Percentiles rank a stretch among this genome's conserved stretches.
These are phyloP conservation scores for Gortyna flavago DNA, from an alignment of 2,888 invertebrate genomes.

Conservation along the genomic window DNA sequence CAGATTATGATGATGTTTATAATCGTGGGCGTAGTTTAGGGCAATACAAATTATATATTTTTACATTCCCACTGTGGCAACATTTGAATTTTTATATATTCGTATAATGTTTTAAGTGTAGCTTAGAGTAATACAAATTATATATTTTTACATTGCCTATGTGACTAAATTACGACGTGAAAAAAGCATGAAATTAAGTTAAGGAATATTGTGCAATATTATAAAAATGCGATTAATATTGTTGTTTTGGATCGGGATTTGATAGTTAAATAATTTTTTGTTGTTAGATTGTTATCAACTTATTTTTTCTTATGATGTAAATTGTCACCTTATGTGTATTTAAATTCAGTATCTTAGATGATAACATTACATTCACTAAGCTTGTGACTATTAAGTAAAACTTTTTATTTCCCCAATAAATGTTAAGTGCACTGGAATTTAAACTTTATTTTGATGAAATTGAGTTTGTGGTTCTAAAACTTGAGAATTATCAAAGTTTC, in stretches of 20 bases:
- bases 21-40: neutral
- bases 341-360: neutral
- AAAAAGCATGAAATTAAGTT: neutral
- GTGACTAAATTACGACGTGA: neutral
- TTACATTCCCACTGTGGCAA: neutral
- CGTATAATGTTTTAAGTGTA: neutral
- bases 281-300: neutral
- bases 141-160: conserved; percentile 9
- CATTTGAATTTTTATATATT: neutral
- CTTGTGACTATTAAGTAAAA: neutral
- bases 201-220: conserved; percentile 11
- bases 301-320: neutral
- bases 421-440: neutral
- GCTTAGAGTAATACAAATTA: neutral
- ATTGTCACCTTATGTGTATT: neutral
- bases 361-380: neutral
- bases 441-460: conserved; percentile 1
- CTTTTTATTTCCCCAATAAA: neutral
- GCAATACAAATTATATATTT: neutral
- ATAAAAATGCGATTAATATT: neutral
- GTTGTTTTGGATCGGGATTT: conserved; percentile 19
- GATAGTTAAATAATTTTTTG: neutral
- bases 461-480: neutral
- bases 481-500: neutral
- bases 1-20: too few species aligned